These are phyloP conservation scores for Tricholaema leucomelas DNA, from an alignment of 2,113 vertebrate genomes.

Conservation along the genomic window DNA sequence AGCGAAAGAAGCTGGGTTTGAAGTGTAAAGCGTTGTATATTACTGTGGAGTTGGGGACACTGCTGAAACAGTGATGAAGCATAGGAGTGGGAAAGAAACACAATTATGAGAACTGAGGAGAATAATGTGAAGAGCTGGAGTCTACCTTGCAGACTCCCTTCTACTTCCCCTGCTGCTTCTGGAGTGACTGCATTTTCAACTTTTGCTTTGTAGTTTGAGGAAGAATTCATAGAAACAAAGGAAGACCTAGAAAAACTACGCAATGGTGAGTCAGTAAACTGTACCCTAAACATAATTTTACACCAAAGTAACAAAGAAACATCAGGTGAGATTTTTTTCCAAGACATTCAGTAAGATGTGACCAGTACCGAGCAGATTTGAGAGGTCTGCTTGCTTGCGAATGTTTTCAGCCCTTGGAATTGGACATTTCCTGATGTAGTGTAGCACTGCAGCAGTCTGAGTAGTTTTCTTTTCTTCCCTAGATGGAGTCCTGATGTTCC, in stretches of 20 bases:
- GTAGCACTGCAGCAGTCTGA: background rate
- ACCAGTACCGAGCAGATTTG: background rate
- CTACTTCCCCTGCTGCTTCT: background rate
- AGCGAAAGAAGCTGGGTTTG: background rate
- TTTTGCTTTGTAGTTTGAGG: slow-evolving; percentile 84
- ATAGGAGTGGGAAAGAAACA: background rate
- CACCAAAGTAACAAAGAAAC: background rate
- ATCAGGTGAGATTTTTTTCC: background rate
- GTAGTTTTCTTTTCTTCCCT: background rate
- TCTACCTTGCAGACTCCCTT: background rate
- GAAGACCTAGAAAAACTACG: slow-evolving; percentile 83
- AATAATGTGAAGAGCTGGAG: background rate
- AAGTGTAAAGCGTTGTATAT: background rate
- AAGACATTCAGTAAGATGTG: background rate
- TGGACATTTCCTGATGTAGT: background rate
- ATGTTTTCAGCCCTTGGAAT: background rate
- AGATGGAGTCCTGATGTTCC: slow-evolving; percentile 83
- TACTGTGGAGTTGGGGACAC: background rate
- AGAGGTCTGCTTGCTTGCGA: background rate
- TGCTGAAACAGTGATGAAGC: background rate
- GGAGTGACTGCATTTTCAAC: background rate
- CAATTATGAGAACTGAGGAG: background rate
- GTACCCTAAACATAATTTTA: background rate
- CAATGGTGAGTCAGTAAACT: slow-evolving; percentile 74
- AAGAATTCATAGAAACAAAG: slow-evolving; percentile 79